A percentile compares a stretch with the other conserved stretches of the same genome.
phyloP scores from a whole-genome alignment of 2,113 vertebrate genomes.

The Ptilorrhoa leucosticta region DNA sequence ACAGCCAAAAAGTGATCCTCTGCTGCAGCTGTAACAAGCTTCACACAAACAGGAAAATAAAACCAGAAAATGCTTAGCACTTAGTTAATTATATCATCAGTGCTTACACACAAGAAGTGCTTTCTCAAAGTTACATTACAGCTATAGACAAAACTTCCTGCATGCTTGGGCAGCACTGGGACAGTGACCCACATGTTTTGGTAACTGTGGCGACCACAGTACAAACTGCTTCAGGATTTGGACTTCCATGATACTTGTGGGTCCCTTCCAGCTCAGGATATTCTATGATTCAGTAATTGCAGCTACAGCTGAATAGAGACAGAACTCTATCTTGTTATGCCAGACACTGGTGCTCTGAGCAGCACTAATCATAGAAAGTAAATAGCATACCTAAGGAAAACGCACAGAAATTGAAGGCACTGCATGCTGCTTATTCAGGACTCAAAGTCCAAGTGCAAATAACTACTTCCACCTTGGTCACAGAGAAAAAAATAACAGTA shows the following conservation, averaged over 20 bases:
- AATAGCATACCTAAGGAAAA: conserved; percentile 10
- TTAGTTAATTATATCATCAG: neutral
- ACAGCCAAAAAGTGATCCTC: neutral
- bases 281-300: neutral
- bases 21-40: neutral
- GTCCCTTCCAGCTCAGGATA: neutral
- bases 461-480: neutral
- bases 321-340: neutral
- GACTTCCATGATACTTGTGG: neutral
- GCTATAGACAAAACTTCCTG: neutral
- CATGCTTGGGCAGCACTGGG: neutral
- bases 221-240: neutral
- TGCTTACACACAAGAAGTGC: neutral
- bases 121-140: neutral
- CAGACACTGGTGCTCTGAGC: neutral
- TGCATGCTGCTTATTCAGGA: neutral
- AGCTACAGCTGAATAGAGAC: neutral
- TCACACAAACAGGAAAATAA: neutral
- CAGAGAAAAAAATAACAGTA: neutral
- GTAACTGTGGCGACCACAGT: neutral
- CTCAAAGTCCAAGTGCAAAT: neutral
- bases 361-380: neutral
- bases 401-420: neutral
- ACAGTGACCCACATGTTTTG: neutral
- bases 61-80: neutral